phyloP scores from a whole-genome alignment of 1,140 invertebrate genomes.

The Orius insidiosus region DNA sequence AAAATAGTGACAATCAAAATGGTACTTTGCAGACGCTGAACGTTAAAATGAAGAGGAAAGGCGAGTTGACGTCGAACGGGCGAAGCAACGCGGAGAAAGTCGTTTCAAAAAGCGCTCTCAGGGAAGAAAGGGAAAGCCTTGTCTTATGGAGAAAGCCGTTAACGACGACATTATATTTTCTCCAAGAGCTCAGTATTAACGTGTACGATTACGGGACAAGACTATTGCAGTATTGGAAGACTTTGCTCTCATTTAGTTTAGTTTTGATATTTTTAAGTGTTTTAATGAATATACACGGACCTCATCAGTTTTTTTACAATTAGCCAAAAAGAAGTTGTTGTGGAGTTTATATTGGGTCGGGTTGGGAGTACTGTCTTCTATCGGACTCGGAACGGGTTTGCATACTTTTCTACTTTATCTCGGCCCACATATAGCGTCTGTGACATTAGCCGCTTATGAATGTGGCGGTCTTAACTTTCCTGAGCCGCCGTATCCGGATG shows the following conservation, averaged over 20 bases:
- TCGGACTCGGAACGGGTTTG: constrained; percentile 91
- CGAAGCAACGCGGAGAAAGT: constrained; percentile 4
- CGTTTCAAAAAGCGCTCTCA: constrained; percentile 21
- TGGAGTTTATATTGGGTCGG: constrained; percentile 91
- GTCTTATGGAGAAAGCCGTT: constrained; percentile 78
- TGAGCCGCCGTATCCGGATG: constrained; percentile 73
- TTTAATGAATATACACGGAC: constrained; percentile 33
- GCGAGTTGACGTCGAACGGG: constrained; percentile 8
- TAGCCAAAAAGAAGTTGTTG: constrained; percentile 31
- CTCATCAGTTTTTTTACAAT: constrained; percentile 35
- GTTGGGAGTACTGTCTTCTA: constrained; percentile 87
- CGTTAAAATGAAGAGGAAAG: constrained; percentile 15
- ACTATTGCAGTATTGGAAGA: constrained; percentile 25
- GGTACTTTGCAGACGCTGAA: constrained; percentile 10
- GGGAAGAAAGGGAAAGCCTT: constrained; percentile 38
- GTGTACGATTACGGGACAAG: constrained; percentile 11
- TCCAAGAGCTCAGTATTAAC: constrained; percentile 36
- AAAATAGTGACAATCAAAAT: no score
- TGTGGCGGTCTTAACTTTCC: constrained; percentile 90
- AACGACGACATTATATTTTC: constrained; percentile 66
- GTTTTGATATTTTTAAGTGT: constrained; percentile 27
- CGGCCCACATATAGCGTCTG: constrained; percentile 78
- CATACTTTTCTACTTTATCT: constrained; percentile 97
- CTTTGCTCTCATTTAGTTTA: constrained; percentile 24
- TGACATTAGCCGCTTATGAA: constrained; percentile 96